These are phyloP conservation scores for Coracopsis vasa DNA, from an alignment of 2,113 vertebrate genomes.

Conservation along the genomic window DNA sequence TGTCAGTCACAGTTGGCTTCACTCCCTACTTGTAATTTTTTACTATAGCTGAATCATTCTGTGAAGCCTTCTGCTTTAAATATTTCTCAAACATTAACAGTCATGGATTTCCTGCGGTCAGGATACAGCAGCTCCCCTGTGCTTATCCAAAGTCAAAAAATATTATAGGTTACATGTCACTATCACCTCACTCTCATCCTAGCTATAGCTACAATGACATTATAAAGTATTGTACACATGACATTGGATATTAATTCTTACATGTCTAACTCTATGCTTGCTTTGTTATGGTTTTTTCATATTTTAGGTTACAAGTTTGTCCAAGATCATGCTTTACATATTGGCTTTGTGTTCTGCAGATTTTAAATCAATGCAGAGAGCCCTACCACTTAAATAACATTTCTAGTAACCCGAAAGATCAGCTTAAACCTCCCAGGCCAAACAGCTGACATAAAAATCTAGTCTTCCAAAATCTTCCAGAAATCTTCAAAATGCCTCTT, in stretches of 20 bases:
- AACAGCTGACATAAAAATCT: neutral
- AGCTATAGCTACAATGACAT: neutral
- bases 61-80: neutral
- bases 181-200: neutral
- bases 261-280: neutral
- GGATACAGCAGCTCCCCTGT: neutral
- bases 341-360: neutral
- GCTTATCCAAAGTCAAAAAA: neutral
- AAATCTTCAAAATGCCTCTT: neutral
- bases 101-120: neutral
- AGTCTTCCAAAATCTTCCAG: neutral
- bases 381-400: neutral
- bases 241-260: neutral
- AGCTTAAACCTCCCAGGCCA: neutral
- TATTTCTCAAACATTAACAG: neutral
- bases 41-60: neutral
- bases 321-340: neutral
- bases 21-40: neutral
- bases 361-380: neutral
- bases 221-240: neutral
- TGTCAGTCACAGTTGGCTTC: neutral
- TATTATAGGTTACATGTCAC: neutral
- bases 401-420: neutral
- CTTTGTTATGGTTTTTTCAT: neutral
- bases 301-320: neutral